Evolutionary conservation across 2,888 invertebrate genomes (phyloP).

Genomic region (Argyra leucocephala): DNA sequence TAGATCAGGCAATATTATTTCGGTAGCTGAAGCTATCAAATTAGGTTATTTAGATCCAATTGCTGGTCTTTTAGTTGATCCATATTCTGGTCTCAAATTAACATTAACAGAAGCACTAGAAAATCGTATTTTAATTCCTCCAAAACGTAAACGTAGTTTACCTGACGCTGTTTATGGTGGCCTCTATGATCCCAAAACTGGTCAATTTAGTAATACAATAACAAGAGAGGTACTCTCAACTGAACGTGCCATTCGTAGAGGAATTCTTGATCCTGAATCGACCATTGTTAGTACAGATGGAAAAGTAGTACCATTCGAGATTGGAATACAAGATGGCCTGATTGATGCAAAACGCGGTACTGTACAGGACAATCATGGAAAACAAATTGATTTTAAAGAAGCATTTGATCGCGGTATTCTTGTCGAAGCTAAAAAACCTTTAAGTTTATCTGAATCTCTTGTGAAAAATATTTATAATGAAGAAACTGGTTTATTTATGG

Average conservation of each 20-base stretch:
- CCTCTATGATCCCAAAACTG: slow-evolving; percentile 76
- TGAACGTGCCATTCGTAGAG: slow-evolving; percentile 73
- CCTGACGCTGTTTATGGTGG: slow-evolving; percentile 87
- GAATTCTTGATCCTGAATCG: slow-evolving; percentile 73
- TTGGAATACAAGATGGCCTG: slow-evolving; percentile 67
- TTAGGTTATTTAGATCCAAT: slow-evolving; percentile 67
- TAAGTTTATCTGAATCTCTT: slow-evolving; percentile 72
- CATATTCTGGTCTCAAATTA: slow-evolving; percentile 61
- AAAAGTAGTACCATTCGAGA: slow-evolving; percentile 70
- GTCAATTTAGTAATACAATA: slow-evolving; percentile 69
- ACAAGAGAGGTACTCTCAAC: slow-evolving; percentile 71
- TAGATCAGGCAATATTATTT: slow-evolving; percentile 66
- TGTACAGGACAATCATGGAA: slow-evolving; percentile 52
- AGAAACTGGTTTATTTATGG: slow-evolving; percentile 69
- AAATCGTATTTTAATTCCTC: slow-evolving; percentile 69
- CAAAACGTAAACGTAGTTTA: slow-evolving; percentile 71
- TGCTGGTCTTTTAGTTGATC: slow-evolving; percentile 70
- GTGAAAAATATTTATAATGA: slow-evolving; percentile 72
- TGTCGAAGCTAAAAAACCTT: slow-evolving; percentile 70
- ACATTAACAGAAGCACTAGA: slow-evolving; percentile 76
- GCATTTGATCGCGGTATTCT: slow-evolving; percentile 76
- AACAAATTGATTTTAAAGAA: slow-evolving; percentile 67
- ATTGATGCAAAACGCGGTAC: slow-evolving; percentile 67
- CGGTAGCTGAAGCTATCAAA: slow-evolving; percentile 68
- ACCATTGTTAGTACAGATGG: slow-evolving; percentile 78